Percentiles rank a stretch among this genome's conserved stretches.
These are phyloP conservation scores for Drosophila baimaii DNA, from an alignment of 1,140 invertebrate genomes.

Conservation along the genomic window DNA sequence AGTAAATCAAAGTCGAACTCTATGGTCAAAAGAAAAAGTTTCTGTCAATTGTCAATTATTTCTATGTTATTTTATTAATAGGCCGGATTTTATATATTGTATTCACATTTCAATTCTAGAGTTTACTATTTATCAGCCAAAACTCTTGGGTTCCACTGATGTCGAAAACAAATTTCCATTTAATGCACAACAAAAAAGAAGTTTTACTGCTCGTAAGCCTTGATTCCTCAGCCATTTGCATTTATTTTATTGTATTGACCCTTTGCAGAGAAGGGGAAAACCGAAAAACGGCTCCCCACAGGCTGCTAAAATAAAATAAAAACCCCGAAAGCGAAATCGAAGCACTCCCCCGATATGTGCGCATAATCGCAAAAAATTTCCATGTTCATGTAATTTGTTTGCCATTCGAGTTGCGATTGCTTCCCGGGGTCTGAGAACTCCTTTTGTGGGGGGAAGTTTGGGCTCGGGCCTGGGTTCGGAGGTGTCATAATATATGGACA, in stretches of 20 bases:
- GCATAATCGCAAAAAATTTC: conserved; percentile 51
- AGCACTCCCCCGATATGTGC: conserved; percentile 44
- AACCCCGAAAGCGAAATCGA: conserved; percentile 19
- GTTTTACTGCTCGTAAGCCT: not conserved
- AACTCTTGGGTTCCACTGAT: no score
- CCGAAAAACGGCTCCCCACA: conserved; percentile 29
- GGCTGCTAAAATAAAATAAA: conserved; percentile 16
- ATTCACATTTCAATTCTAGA: not conserved
- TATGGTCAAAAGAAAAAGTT: not conserved
- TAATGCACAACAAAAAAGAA: not conserved
- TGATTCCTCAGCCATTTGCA: conserved; percentile 14
- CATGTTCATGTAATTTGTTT: conserved; percentile 57
- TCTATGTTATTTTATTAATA: not conserved
- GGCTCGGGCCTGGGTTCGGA: not conserved
- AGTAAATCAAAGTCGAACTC: conserved; percentile 4
- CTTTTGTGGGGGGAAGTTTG: not conserved
- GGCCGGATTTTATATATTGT: not conserved
- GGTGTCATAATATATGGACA: conserved; percentile 55
- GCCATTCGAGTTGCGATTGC: conserved; percentile 40
- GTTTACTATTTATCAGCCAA: no score
- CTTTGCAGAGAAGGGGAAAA: not conserved
- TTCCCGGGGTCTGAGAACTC: not conserved
- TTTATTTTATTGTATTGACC: conserved; percentile 21
- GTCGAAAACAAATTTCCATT: conserved; percentile 10
- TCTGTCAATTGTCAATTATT: not conserved